These are phyloP conservation scores for Strigamia maritima DNA, from an alignment of 2,888 invertebrate genomes.

Conservation along the genomic window DNA sequence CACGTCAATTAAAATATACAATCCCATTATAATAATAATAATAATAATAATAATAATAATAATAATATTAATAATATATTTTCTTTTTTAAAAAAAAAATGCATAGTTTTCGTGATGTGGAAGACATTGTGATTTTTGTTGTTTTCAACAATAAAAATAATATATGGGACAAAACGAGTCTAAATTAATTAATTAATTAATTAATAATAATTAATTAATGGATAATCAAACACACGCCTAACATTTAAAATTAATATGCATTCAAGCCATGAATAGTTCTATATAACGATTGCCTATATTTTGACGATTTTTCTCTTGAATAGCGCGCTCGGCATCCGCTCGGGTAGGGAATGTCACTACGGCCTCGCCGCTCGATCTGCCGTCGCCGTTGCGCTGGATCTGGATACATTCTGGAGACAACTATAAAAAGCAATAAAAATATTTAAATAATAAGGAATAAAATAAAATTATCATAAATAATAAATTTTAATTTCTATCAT, in stretches of 20 bases:
- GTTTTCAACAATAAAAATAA: conserved; percentile 11
- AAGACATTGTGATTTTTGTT: conserved; percentile 21
- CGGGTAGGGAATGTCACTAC: conserved; percentile 53
- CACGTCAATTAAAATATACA: conserved; percentile 3
- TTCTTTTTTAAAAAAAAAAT: conserved; percentile 1
- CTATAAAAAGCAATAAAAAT: conserved; percentile 46
- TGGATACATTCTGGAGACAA: conserved; percentile 55
- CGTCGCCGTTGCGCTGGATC: conserved; percentile 53
- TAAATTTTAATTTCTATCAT: neutral
- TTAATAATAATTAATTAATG: neutral
- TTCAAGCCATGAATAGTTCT: conserved; percentile 53
- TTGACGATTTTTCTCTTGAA: conserved; percentile 54
- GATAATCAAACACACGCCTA: neutral
- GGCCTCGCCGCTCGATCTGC: conserved; percentile 54
- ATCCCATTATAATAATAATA: neutral
- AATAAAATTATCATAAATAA: neutral
- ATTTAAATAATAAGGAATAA: neutral
- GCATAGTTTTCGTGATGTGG: conserved; percentile 20
- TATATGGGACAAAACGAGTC: neutral
- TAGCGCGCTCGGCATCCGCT: conserved; percentile 55
- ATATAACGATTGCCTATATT: conserved; percentile 54
- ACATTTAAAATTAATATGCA: neutral
- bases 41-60: neutral
- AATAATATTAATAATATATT: neutral
- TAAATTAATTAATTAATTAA: neutral